Percentiles rank a stretch among this genome's conserved stretches.
phyloP scores from a whole-genome alignment of 2,888 invertebrate genomes.

The Napeogenes sylphis region DNA sequence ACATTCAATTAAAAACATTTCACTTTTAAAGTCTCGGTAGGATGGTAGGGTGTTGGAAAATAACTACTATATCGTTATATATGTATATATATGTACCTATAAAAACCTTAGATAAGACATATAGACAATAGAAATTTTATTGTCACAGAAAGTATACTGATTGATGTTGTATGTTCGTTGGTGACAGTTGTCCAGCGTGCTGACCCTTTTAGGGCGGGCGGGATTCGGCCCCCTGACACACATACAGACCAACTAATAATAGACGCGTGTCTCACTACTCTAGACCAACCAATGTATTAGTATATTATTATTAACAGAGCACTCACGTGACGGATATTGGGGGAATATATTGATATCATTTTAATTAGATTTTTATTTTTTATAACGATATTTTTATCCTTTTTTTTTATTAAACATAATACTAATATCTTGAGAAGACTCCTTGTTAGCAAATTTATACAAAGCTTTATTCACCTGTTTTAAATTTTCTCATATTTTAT shows the following conservation, averaged over 20 bases:
- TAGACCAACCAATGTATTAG: constrained; percentile 62
- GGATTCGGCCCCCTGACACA: constrained; percentile 70
- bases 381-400: no score
- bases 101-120: neutral
- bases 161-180: constrained; percentile 13
- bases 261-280: constrained; percentile 66
- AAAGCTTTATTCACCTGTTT: no score
- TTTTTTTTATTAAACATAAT: no score
- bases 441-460: no score
- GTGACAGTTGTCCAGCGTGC: constrained; percentile 34
- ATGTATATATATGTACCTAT: constrained; percentile 16
- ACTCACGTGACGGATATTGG: constrained; percentile 45
- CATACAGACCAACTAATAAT: constrained; percentile 71
- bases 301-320: constrained; percentile 52
- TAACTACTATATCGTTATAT: neutral
- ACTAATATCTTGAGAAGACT: no score
- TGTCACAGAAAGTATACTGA: neutral
- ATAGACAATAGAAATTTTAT: neutral
- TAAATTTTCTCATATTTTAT: no score
- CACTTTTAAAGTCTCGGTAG: no score
- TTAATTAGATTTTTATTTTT: constrained; percentile 18
- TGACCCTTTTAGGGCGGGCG: constrained; percentile 72
- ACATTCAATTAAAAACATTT: no score
- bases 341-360: constrained; percentile 46
- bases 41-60: no score